phyloP scores from a whole-genome alignment of 2,113 vertebrate genomes.

The Aramus guarauna region DNA sequence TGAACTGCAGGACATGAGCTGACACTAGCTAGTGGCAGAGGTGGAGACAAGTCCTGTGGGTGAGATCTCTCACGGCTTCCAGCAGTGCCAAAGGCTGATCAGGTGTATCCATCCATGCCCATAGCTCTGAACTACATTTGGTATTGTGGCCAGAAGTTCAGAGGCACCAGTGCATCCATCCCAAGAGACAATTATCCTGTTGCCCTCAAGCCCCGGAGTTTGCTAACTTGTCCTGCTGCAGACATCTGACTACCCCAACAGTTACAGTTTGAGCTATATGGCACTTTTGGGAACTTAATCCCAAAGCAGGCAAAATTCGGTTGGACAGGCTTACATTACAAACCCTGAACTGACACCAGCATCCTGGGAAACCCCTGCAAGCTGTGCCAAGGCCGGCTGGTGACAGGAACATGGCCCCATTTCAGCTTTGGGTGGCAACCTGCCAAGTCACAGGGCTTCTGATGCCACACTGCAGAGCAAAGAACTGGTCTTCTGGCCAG shows the following conservation, averaged over 20 bases:
- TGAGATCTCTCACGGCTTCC: background rate
- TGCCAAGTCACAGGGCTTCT: background rate
- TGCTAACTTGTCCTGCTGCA: background rate
- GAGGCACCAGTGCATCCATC: background rate
- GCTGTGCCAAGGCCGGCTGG: background rate
- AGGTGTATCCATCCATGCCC: background rate
- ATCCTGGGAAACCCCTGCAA: background rate
- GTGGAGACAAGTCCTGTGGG: background rate
- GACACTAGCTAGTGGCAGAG: background rate
- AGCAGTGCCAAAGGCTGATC: background rate
- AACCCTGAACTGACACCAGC: background rate
- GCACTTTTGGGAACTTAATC: background rate
- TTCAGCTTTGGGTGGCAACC: background rate
- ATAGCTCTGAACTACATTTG: background rate
- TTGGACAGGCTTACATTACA: background rate
- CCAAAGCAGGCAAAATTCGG: background rate
- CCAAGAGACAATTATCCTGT: background rate
- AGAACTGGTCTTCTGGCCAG: background rate
- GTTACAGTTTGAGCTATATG: accelerated
- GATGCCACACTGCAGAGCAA: background rate
- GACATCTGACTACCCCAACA: background rate
- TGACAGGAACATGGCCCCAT: background rate
- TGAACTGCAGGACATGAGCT: background rate
- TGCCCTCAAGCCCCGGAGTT: background rate
- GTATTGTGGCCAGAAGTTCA: accelerated